Percentiles rank a stretch among this genome's conserved stretches.
Evolutionary conservation across 2,888 invertebrate genomes (phyloP).

Genomic region (Lasioglossum villosulum): DNA sequence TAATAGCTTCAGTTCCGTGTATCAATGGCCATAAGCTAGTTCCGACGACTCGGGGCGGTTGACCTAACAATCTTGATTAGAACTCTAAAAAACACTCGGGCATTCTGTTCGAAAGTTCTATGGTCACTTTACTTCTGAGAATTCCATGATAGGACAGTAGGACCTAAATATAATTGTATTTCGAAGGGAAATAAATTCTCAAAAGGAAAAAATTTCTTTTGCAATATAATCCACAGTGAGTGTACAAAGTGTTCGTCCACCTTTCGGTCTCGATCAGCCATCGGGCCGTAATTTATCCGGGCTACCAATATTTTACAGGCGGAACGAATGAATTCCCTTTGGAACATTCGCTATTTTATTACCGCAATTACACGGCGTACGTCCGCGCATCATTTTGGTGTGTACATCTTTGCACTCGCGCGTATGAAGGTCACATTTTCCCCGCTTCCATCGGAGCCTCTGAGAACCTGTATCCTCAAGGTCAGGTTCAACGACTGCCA

Average conservation of each 20-base stretch:
- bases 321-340: not conserved
- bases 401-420: not conserved
- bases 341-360: not conserved
- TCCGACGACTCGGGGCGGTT: constrained; percentile 15
- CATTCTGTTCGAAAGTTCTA: not conserved
- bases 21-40: not conserved
- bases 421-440: not conserved
- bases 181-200: too few relatives aligned
- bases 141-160: too few relatives aligned
- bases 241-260: too few relatives aligned
- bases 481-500: constrained; percentile 75
- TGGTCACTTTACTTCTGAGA: too few relatives aligned
- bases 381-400: not conserved
- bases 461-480: constrained; percentile 66
- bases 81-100: not conserved
- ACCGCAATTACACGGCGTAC: not conserved
- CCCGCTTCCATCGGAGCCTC: constrained; percentile 1
- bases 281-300: too few relatives aligned
- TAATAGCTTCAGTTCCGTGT: constrained; percentile 27
- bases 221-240: too few relatives aligned
- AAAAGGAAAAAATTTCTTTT: too few relatives aligned
- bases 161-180: too few relatives aligned
- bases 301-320: too few relatives aligned
- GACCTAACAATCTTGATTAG: constrained; percentile 29
- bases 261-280: too few relatives aligned